Evolutionary conservation across 2,888 invertebrate genomes (phyloP), one percentile per base, ranked within the genome.

Genomic region (Diaphora mendica): DNA sequence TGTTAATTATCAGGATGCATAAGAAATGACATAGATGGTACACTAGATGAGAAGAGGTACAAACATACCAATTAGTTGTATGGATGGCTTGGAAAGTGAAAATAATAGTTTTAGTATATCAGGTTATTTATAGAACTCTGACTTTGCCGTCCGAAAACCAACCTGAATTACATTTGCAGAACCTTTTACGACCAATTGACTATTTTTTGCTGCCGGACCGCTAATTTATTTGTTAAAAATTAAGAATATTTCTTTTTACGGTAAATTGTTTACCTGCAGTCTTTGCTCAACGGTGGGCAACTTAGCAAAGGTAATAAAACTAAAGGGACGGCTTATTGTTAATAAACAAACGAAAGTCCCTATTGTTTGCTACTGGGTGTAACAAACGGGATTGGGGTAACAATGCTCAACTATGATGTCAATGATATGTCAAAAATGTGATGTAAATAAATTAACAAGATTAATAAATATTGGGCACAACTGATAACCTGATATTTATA

Each of bases 251-350:
- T 30, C 55, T 68, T 39, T 68, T 68, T 9, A 68, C 35, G 35
- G 68, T 68, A 35, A 48, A 70, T 64, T 30, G 35, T 62, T 20
- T 72, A 75, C 75, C 75, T 75, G 71, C 69, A 69, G 44, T 51
- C 26, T 55, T 55, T 39, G 35, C 64, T 30, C 35, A 30, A 62
- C 35, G 0, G 39, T 48, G 30, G 48, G 30, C 44, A 23, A 67
- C 35, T 23, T 30, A 30, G 30, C 20, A 71, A 51, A 48, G 30
- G 39, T 15, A 44, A 68, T 44, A 67, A 30, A 68, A 55, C 11
- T 33, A 48, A 70, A 67, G 20, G 59, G 13, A 0, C n/a, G 64
- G 0, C 33, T 70, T 65, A 71, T 65, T 51, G 20, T 30, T 23
- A 26, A 70, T 67, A 71, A 64, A 74, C 51, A 68, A 68, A 74